These are phyloP conservation scores for Aethes cnicana DNA, from an alignment of 2,888 invertebrate genomes.

Conservation along the genomic window DNA sequence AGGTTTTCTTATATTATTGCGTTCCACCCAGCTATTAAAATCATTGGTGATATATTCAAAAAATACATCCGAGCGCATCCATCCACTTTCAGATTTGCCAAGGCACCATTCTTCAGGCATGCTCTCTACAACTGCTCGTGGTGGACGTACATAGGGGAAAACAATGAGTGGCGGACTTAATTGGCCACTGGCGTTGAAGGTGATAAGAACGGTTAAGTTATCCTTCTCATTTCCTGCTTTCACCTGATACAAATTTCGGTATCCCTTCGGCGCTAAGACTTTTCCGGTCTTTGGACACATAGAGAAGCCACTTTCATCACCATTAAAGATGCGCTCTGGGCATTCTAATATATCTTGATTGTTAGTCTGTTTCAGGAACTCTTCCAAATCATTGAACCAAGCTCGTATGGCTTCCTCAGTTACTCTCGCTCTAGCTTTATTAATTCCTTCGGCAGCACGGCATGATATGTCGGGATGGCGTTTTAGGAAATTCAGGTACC, in stretches of 20 bases:
- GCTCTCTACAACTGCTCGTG: constrained; percentile 28
- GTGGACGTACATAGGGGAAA: constrained; percentile 24
- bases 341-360: neutral
- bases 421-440: constrained; percentile 15
- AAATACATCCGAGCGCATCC: constrained; percentile 38
- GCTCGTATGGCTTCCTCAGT: constrained; percentile 11
- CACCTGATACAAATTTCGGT: constrained; percentile 32
- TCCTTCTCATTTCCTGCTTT: constrained; percentile 42
- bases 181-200: constrained; percentile 38
- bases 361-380: neutral
- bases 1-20: constrained; percentile 36
- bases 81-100: constrained; percentile 36
- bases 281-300: constrained; percentile 36
- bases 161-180: constrained; percentile 36
- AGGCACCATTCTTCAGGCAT: constrained; percentile 39
- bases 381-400: constrained; percentile 1
- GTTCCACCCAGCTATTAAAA: constrained; percentile 37
- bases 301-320: constrained; percentile 38
- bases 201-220: constrained; percentile 41
- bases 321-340: constrained; percentile 26
- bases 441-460: constrained; percentile 19
- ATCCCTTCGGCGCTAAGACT: constrained; percentile 38
- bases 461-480: constrained; percentile 20
- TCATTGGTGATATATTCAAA: constrained; percentile 41
- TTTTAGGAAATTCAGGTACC: constrained; percentile 24